Evolutionary conservation across 2,113 vertebrate genomes (phyloP).

Genomic region (Phyllopteryx taeniolatus): DNA sequence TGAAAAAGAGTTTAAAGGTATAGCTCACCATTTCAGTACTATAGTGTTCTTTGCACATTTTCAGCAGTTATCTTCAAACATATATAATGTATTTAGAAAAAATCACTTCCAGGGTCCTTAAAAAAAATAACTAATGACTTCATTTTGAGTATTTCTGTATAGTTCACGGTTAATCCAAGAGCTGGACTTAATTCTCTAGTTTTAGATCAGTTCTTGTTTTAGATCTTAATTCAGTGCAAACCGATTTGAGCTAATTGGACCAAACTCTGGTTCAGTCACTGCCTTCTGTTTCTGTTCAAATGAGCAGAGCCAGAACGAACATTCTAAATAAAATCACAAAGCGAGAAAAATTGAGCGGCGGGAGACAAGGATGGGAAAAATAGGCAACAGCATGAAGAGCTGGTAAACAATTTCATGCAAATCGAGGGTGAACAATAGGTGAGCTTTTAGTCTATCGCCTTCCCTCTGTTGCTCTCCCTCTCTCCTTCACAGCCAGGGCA

Average conservation of each 20-base stretch:
- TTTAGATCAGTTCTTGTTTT: neutral
- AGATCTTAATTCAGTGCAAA: neutral
- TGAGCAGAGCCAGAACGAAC: slow-evolving; percentile 33
- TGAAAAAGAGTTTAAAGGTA: too few relatives aligned
- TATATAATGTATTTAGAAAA: too few relatives aligned
- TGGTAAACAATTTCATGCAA: slow-evolving; percentile 74
- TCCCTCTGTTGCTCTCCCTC: slow-evolving; percentile 39
- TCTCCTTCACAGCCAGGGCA: slow-evolving; percentile 53
- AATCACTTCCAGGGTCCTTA: neutral
- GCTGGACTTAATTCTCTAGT: neutral
- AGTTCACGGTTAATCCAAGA: neutral
- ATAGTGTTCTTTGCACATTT: too few relatives aligned
- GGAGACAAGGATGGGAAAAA: slow-evolving; percentile 48
- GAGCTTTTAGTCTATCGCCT: slow-evolving; percentile 48
- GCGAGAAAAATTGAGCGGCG: slow-evolving; percentile 48
- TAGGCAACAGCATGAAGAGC: slow-evolving; percentile 63
- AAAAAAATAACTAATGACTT: neutral
- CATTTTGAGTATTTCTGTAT: slow-evolving; percentile 6
- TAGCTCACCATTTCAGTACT: too few relatives aligned
- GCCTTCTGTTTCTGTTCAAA: slow-evolving; percentile 36
- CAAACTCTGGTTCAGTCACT: slow-evolving; percentile 27
- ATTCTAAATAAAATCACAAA: slow-evolving; percentile 33
- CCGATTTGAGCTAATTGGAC: slow-evolving; percentile 39
- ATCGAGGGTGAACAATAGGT: slow-evolving; percentile 70
- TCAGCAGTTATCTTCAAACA: too few relatives aligned